Evolutionary conservation across 1,140 invertebrate species (phyloP).

Genomic region (Heterodera carotae): DNA sequence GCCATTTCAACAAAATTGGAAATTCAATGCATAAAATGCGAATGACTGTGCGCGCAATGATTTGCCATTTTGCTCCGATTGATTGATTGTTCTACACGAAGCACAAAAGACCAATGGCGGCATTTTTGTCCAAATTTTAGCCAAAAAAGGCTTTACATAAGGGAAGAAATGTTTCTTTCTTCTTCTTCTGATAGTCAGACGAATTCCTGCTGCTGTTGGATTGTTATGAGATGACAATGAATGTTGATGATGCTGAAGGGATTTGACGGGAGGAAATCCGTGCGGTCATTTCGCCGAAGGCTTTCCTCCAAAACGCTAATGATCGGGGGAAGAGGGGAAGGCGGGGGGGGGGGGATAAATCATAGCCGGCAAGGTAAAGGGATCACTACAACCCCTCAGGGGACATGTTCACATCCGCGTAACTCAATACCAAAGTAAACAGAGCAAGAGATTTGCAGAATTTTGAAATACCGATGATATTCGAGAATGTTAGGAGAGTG

Average conservation of each 20-base stretch:
- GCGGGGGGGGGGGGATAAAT: background rate
- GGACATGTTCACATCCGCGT: constrained; percentile 1
- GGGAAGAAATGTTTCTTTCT: too few relatives aligned
- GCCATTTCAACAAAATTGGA: too few relatives aligned
- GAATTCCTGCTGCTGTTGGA: background rate
- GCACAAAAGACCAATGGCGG: too few relatives aligned
- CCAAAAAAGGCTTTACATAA: too few relatives aligned
- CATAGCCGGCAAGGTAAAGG: background rate
- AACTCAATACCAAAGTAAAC: background rate
- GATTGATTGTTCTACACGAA: too few relatives aligned
- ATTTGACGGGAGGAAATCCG: background rate
- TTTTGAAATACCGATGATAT: too few relatives aligned
- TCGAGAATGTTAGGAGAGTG: too few relatives aligned
- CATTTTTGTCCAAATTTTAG: too few relatives aligned
- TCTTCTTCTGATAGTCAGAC: too few relatives aligned
- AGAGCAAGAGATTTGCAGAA: background rate
- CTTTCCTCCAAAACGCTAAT: background rate
- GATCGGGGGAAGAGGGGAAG: background rate
- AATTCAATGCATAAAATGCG: too few relatives aligned
- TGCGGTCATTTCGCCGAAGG: background rate
- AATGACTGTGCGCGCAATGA: too few relatives aligned
- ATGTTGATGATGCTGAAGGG: background rate
- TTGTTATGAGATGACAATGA: background rate
- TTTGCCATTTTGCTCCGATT: too few relatives aligned
- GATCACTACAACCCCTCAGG: background rate